Evolutionary conservation across 2,888 invertebrate genomes (phyloP), one percentile per base, ranked within the genome.

Genomic region (Drosophila paranaensis): DNA sequence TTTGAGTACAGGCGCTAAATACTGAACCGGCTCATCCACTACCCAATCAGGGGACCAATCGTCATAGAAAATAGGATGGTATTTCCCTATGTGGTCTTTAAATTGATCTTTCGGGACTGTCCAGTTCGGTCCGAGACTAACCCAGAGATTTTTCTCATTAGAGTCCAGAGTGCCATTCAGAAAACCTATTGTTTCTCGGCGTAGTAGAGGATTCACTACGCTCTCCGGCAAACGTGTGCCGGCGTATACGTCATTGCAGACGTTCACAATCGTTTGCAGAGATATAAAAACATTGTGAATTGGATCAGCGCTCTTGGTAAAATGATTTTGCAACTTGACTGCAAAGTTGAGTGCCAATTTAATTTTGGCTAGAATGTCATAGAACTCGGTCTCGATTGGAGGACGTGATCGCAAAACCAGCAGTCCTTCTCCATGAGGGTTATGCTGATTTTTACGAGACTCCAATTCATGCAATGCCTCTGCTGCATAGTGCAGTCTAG

Each of bases 211-310:
- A 81, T 98, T 96, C 8, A 97, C 95, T 0, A 98, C 97, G 86
- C 97, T 95, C 81, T 96, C 94, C 0, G 98, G 96, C 72, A 98
- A 93, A 82, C 97, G 95, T 74, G 96, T 94, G 68, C 96, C 96
- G 90, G 96, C 96, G 82, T 96, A 95, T 0, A 97, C 96, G 90
- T 98, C 98, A 91, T 97, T 97, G 16, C 98, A 97, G 8, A 99
- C 98, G 92, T 98, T 98, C 74, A 99, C 98, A 90, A 99, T 99
- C 77, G 99, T 94, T 56, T 98, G 97, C 89, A 99, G 94, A 1
- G 99, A 99, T 13, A 98, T 98, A 94, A 99, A 99, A 68, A 99
- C 94, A 93, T 99, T 99, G 93, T 99, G 99, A 48, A 99, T 97
- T 77, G 99, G 94, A 92, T 98, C 99, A 0, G 98, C 98, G 0